Conservation (phyloP, 2,113 vertebrate species). For the Hymenochirus boettgeri region DNA sequence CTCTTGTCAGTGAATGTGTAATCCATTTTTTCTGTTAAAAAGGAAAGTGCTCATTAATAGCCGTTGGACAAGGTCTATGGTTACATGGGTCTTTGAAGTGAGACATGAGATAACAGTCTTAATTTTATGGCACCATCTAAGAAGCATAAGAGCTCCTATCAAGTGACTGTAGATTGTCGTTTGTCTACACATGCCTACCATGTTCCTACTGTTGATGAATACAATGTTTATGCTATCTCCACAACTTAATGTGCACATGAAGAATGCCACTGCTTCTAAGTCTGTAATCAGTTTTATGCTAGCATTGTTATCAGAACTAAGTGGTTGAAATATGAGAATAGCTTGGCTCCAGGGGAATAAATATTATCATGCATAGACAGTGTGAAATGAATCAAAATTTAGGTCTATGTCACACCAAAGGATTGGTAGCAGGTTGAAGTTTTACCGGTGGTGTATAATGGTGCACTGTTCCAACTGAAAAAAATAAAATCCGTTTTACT, state of each 20-base stretch:
- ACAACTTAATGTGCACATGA: neutral
- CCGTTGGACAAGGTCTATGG: slow-evolving; percentile 28
- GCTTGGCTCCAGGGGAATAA: too few relatives aligned
- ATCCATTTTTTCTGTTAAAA: slow-evolving; percentile 36
- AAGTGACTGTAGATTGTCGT: slow-evolving; percentile 6
- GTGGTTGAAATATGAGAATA: too few relatives aligned
- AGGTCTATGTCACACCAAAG: too few relatives aligned
- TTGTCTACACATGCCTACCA: slow-evolving; percentile 18
- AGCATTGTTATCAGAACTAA: neutral
- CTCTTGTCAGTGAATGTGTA: too few relatives aligned
- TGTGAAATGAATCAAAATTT: too few relatives aligned
- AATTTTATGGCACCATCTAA: slow-evolving; percentile 4
- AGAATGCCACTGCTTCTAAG: slow-evolving; percentile 6
- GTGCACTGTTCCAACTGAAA: too few relatives aligned
- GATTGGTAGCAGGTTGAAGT: too few relatives aligned
- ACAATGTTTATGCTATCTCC: slow-evolving; percentile 6
- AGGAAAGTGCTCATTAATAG: slow-evolving; percentile 43
- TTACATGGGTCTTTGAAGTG: slow-evolving; percentile 19
- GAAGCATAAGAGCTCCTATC: slow-evolving; percentile 8
- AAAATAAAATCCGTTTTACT: too few relatives aligned
- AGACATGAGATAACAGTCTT: slow-evolving; percentile 10
- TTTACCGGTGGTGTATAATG: too few relatives aligned
- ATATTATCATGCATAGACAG: too few relatives aligned
- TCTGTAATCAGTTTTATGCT: neutral
- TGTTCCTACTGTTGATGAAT: slow-evolving; percentile 10